These are phyloP conservation scores for Tenualosa ilisha DNA, from an alignment of 2,797 vertebrate species.

Conservation along the genomic window DNA sequence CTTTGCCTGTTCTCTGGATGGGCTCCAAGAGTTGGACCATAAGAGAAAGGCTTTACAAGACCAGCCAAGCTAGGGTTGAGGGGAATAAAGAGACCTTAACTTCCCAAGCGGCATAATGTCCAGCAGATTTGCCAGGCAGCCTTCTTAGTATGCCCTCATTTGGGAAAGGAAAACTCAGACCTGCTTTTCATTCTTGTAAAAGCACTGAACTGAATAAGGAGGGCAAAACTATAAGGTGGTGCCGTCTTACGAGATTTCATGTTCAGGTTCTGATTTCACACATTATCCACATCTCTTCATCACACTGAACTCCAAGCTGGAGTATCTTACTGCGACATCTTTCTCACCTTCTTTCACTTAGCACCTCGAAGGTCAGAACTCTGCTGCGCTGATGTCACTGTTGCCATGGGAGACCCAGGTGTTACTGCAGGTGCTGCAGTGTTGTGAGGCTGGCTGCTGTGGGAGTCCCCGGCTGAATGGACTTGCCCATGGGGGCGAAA, in stretches of 20 bases:
- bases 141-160: conserved; percentile 4
- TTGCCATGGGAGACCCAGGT: conserved; percentile 42
- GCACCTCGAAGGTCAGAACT: not conserved
- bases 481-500: not conserved
- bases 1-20: not conserved
- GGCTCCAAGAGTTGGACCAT: not conserved
- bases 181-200: not conserved
- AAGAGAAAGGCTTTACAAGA: not conserved
- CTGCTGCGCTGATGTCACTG: conserved; percentile 34
- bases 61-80: not conserved
- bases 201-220: not conserved
- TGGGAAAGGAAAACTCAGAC: not conserved
- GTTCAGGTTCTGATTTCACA: no score
- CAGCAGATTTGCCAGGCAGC: not conserved
- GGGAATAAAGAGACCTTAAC: not conserved
- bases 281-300: no score
- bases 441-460: conserved; percentile 13
- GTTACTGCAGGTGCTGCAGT: conserved; percentile 30
- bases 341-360: not conserved
- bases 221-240: not conserved
- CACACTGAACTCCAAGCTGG: no score
- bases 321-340: not conserved
- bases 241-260: not conserved
- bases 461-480: not conserved
- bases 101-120: not conserved